phyloP scores from a whole-genome alignment of 2,113 vertebrate genomes.

The Chrysochloris asiatica region DNA sequence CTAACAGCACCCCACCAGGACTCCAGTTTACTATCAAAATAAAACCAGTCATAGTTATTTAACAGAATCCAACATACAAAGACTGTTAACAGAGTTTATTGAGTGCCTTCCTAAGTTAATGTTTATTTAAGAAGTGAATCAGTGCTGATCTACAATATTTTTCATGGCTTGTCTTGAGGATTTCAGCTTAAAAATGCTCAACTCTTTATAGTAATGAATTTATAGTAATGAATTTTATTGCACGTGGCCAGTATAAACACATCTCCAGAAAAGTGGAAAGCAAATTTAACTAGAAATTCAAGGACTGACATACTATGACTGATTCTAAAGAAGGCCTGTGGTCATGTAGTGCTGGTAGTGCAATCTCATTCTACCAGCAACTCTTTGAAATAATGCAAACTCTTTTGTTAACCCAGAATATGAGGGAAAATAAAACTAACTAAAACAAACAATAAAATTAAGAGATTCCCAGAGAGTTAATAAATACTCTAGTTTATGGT shows the following conservation, averaged over 20 bases:
- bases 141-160: neutral
- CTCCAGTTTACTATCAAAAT: slow-evolving; percentile 5
- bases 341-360: slow-evolving; percentile 44
- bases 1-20: no score
- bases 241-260: slow-evolving; percentile 40
- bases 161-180: neutral
- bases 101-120: neutral
- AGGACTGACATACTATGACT: slow-evolving; percentile 31
- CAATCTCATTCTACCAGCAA: slow-evolving; percentile 29
- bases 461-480: neutral
- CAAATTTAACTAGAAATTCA: slow-evolving; percentile 32
- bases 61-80: neutral
- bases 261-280: neutral
- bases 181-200: slow-evolving; percentile 36
- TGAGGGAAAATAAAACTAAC: neutral
- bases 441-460: slow-evolving; percentile 32
- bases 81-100: neutral
- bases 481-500: neutral
- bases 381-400: slow-evolving; percentile 19
- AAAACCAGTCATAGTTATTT: neutral
- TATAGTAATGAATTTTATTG: slow-evolving; percentile 10
- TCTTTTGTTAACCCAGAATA: slow-evolving; percentile 32
- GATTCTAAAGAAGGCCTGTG: slow-evolving; percentile 14
- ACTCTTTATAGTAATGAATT: neutral
- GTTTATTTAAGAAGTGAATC: slow-evolving; percentile 50